Percentiles rank a stretch among this genome's conserved stretches.
Evolutionary conservation across 2,888 invertebrate species (phyloP).

Genomic region (Ormyrus pomaceus): DNA sequence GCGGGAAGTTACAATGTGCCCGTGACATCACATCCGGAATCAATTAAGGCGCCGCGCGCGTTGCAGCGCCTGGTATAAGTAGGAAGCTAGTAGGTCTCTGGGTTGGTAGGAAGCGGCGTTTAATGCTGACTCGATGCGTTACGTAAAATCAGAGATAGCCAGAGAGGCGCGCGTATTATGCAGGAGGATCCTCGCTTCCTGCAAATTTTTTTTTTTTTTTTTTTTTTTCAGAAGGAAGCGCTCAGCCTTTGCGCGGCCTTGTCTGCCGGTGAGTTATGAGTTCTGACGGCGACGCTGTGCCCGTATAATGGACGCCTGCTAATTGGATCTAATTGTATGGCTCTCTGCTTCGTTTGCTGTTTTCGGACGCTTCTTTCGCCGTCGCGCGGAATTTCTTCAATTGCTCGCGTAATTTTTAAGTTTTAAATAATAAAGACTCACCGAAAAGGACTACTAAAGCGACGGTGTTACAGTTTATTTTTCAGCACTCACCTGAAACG

Average conservation of each 20-base stretch:
- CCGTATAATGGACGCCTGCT: too few species aligned
- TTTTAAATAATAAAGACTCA: too few species aligned
- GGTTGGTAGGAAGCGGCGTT: constrained; percentile 61
- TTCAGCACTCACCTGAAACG: too few species aligned
- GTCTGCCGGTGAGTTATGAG: neutral
- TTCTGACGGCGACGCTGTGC: neutral
- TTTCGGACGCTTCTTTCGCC: too few species aligned
- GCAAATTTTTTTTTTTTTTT: neutral
- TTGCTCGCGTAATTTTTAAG: too few species aligned
- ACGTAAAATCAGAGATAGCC: constrained; percentile 9
- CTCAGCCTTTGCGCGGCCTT: too few species aligned
- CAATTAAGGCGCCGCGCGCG: constrained; percentile 44
- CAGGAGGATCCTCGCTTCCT: neutral
- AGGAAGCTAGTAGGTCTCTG: constrained; percentile 67
- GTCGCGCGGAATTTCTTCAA: too few species aligned
- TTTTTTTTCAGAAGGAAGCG: too few species aligned
- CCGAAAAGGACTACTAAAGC: too few species aligned
- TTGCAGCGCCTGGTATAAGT: constrained; percentile 58
- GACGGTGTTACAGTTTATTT: too few species aligned
- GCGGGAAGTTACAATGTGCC: constrained; percentile 71
- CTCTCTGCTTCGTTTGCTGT: too few species aligned
- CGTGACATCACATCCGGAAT: constrained; percentile 70
- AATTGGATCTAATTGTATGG: too few species aligned
- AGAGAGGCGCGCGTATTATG: neutral
- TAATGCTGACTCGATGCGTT: neutral